phyloP scores from a whole-genome alignment of 64 coral and sea anemone genomes.

The Anthopleura sola region DNA sequence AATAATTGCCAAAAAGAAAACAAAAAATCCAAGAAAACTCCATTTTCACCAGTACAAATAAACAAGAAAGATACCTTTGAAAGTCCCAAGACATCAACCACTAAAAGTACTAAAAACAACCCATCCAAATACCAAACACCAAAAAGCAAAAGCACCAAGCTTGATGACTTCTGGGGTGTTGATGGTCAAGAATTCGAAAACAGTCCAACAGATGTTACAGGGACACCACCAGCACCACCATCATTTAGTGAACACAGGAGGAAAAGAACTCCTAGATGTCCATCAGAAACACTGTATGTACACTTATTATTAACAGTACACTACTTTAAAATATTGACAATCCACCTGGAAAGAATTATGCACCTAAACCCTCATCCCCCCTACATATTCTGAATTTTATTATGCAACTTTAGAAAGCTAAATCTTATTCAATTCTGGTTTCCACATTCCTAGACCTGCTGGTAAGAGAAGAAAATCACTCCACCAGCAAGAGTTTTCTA shows the following conservation, averaged over 20 bases:
- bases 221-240: constrained; percentile 2
- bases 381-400: too few relatives aligned
- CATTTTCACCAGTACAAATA: constrained; percentile 29
- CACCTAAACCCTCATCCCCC: too few relatives aligned
- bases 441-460: constrained; percentile 9
- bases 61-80: background rate
- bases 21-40: constrained; percentile 2
- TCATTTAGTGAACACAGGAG: background rate
- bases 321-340: too few relatives aligned
- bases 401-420: too few relatives aligned
- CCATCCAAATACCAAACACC: background rate
- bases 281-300: constrained; percentile 18
- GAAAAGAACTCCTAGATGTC: background rate
- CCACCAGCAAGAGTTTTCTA: background rate
- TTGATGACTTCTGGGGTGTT: constrained; percentile 9
- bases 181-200: background rate
- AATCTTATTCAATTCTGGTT: too few relatives aligned
- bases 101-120: background rate
- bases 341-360: too few relatives aligned
- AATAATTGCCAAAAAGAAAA: constrained; percentile 62
- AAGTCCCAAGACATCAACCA: background rate
- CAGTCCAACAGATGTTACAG: background rate
- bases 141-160: background rate
- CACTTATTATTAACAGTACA: background rate
- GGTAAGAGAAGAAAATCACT: constrained; percentile 21